Percentiles rank a stretch among this genome's conserved stretches.
Evolutionary conservation across 1,140 invertebrate species (phyloP).

Genomic region (Aphelenchoides besseyi): DNA sequence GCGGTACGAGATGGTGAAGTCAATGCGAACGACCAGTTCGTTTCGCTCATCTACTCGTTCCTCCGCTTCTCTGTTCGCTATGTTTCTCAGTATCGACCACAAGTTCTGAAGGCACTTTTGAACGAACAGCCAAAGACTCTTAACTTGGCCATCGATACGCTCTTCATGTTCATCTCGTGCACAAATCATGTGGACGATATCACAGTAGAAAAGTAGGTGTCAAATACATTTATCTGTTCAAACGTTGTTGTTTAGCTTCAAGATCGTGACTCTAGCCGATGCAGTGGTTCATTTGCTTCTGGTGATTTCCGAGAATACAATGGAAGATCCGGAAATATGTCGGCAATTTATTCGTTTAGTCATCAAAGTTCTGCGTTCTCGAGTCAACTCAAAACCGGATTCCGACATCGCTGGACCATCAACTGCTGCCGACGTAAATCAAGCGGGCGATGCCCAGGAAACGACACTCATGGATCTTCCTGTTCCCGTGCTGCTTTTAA

Average conservation of each 20-base stretch:
- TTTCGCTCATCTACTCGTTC: neutral
- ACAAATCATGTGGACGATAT: constrained; percentile 28
- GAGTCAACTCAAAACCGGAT: neutral
- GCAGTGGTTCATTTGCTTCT: constrained; percentile 30
- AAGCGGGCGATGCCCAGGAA: neutral
- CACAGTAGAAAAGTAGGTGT: constrained; percentile 30
- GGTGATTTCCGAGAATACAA: constrained; percentile 13
- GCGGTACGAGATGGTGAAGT: constrained; percentile 19
- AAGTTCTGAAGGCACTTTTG: constrained; percentile 17
- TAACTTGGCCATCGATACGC: constrained; percentile 21
- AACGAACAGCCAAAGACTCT: constrained; percentile 21
- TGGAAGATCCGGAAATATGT: constrained; percentile 17
- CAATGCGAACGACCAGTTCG: neutral
- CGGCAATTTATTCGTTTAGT: constrained; percentile 12
- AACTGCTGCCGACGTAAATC: neutral
- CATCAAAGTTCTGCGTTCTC: neutral
- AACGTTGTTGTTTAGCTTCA: constrained; percentile 29
- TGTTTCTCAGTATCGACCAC: constrained; percentile 17
- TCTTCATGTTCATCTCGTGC: constrained; percentile 25
- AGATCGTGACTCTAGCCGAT: constrained; percentile 40
- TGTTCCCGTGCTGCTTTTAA: constrained; percentile 10
- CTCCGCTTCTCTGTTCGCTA: constrained; percentile 5
- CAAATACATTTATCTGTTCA: neutral
- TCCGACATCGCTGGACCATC: neutral
- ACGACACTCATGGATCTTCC: constrained; percentile 14